These are phyloP conservation scores for Leiothrix lutea DNA, from an alignment of 2,113 vertebrate species.

Conservation along the genomic window DNA sequence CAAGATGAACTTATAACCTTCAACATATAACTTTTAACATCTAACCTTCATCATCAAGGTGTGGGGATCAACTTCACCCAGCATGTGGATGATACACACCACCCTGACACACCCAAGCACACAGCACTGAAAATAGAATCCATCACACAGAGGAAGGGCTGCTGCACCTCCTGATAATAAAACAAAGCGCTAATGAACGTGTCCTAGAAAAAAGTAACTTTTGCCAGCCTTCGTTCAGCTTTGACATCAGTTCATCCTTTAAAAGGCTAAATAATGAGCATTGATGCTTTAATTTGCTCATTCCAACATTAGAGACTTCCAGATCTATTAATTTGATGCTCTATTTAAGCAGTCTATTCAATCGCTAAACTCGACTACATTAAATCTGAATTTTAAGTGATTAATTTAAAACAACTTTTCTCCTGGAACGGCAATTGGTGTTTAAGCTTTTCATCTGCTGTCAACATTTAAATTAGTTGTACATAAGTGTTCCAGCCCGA, in stretches of 20 bases:
- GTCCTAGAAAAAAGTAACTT: constrained; percentile 3
- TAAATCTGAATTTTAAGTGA: constrained; percentile 62
- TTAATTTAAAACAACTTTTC: constrained; percentile 47
- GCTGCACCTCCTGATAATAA: background rate
- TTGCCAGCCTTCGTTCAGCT: constrained; percentile 1
- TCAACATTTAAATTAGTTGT: constrained; percentile 64
- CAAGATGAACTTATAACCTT: background rate
- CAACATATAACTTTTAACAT: background rate
- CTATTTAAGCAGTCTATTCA: constrained; percentile 44
- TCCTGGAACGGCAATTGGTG: constrained; percentile 14
- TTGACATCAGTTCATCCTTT: constrained; percentile 55
- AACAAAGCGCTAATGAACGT: constrained; percentile 18
- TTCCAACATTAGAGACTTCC: constrained; percentile 44
- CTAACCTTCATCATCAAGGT: background rate
- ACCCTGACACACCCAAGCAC: background rate
- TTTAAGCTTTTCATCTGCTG: constrained; percentile 34
- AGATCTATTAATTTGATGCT: constrained; percentile 58
- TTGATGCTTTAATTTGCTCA: constrained; percentile 62
- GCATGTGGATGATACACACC: background rate
- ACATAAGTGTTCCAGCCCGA: constrained; percentile 50
- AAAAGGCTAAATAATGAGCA: constrained; percentile 66
- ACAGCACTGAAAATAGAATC: background rate
- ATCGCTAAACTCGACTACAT: constrained; percentile 49
- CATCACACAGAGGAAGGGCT: background rate
- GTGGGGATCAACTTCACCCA: background rate